Base-by-base conservation (phyloP, 2,888 invertebrate genomes). In the Carpatolechia fugitivella region DNA sequence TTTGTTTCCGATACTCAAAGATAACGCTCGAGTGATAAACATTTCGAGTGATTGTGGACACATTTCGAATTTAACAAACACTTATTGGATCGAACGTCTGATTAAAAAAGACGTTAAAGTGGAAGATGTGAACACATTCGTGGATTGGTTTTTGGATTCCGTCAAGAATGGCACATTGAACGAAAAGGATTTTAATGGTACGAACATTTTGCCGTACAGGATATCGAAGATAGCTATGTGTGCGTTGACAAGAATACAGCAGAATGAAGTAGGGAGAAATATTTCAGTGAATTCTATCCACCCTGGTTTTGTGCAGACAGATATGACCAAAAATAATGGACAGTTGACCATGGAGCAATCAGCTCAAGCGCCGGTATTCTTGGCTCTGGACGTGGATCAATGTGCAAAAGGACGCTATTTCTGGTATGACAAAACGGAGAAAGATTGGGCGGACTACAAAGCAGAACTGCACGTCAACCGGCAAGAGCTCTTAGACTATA, bases 251-350 rank as follows among this genome's bases (percentile, higher is more conserved):
- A 80, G 91, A 31, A 78, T 95, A 47, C 95, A 95, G 63, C 95
- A 95, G 65, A 81, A 84, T 35, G 79, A 90, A 35, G 14, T 47
- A 8, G 83, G 89, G 0, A 90, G 91, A 54, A 92, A 93, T 56
- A 91, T 95, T 33, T 64, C 63, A 0, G 74, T 87, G 0, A 95
- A 95, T 75, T 85, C 92, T 8, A 91, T 94, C 68, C 93, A 94
- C 74, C 96, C 95, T 5, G 96, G 96, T 0, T 92, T 94, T 62
- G 95, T 96, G 0, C 91, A 91, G 58, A 96, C 96, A 0, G 95
- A 95, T 66, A 94, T 96, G 95, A 92, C 93, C 0, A 86, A 84
- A 35, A 91, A 92, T 20, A 90, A 88, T 61, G 96, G 94, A 0
- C 77, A 84, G 49, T 80, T 90, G 40, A 91, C 86, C 1, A 72